Evolutionary conservation across 2,888 invertebrate genomes (phyloP).

Genomic region (Athetis lepigone): DNA sequence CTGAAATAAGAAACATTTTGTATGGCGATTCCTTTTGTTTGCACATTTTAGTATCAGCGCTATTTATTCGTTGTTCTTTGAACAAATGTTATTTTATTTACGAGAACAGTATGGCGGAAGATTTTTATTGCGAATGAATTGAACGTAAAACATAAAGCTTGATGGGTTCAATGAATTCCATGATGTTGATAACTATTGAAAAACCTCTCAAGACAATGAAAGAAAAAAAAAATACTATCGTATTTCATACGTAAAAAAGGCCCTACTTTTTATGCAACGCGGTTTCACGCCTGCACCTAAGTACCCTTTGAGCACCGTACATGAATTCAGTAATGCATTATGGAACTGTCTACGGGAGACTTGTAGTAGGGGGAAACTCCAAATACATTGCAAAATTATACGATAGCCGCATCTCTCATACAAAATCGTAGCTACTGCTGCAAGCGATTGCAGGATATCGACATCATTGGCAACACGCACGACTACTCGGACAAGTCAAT

Average conservation of each 20-base stretch:
- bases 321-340: slow-evolving; percentile 34
- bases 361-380: background rate
- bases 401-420: background rate
- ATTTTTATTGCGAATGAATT: slow-evolving; percentile 17
- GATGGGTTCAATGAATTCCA: slow-evolving; percentile 34
- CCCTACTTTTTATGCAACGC: slow-evolving; percentile 20
- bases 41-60: background rate
- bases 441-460: background rate
- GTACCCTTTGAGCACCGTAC: slow-evolving; percentile 19
- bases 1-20: background rate
- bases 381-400: slow-evolving; percentile 30
- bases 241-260: slow-evolving; percentile 11
- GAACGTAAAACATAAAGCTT: slow-evolving; percentile 22
- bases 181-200: slow-evolving; percentile 29
- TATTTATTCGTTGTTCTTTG: background rate
- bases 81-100: slow-evolving; percentile 5
- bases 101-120: background rate
- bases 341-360: slow-evolving; percentile 20
- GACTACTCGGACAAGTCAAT: background rate
- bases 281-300: slow-evolving; percentile 34
- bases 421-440: background rate
- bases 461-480: background rate
- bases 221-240: slow-evolving; percentile 21
- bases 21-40: background rate
- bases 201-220: background rate